phyloP scores from a whole-genome alignment of 2,888 invertebrate species.

The Oscheius myriophilus region DNA sequence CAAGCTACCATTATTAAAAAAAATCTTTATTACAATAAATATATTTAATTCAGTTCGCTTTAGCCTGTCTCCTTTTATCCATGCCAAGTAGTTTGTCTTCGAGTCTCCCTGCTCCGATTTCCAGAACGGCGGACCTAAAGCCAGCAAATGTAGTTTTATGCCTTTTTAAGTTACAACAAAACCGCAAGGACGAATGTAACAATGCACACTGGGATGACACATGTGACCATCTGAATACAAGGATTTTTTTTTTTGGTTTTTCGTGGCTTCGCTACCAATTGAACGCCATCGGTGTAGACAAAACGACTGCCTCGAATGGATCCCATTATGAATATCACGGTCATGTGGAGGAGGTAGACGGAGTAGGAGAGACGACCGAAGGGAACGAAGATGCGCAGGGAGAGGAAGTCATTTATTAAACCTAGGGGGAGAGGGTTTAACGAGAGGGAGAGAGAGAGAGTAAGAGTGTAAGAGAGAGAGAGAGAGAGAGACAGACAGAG shows the following conservation, averaged over 20 bases:
- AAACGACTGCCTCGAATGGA: slow-evolving; percentile 12
- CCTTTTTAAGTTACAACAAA: slow-evolving; percentile 12
- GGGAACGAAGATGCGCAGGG: slow-evolving; percentile 19
- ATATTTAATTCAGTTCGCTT: background rate
- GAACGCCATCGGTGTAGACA: slow-evolving; percentile 6
- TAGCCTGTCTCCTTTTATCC: slow-evolving; percentile 6
- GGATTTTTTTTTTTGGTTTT: background rate
- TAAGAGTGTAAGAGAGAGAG: background rate
- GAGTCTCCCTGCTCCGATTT: slow-evolving; percentile 17
- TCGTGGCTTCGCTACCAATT: no score
- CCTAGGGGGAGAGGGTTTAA: background rate
- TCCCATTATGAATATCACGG: slow-evolving; percentile 8
- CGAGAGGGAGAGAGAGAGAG: background rate
- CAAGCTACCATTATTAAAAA: no score
- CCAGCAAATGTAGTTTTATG: background rate
- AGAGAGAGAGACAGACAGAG: no score
- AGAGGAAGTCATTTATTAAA: slow-evolving; percentile 15
- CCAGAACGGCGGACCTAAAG: slow-evolving; percentile 21
- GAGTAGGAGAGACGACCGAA: slow-evolving; percentile 18
- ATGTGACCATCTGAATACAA: slow-evolving; percentile 2
- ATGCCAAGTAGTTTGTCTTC: slow-evolving; percentile 21
- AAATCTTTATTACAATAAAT: background rate
- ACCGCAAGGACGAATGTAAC: slow-evolving; percentile 8
- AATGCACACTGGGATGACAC: slow-evolving; percentile 14
- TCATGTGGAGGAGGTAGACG: slow-evolving; percentile 21